These are phyloP conservation scores for Dione vanillae DNA, from an alignment of 2,888 invertebrate genomes.

Conservation along the genomic window DNA sequence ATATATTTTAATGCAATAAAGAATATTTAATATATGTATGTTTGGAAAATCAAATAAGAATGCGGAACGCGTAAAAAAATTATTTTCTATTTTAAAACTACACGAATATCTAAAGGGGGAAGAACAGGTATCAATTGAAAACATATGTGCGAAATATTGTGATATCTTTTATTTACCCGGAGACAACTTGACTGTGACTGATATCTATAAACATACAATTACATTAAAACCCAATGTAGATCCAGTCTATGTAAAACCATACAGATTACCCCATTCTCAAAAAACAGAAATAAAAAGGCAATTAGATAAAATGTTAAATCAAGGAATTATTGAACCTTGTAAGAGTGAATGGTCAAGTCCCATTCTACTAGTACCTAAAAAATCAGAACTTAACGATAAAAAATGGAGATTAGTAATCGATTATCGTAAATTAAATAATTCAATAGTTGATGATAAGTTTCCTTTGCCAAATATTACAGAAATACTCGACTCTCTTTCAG, in stretches of 20 bases:
- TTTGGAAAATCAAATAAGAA: no score
- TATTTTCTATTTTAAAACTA: slow-evolving; percentile 40
- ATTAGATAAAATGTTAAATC: slow-evolving; percentile 32
- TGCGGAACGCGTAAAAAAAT: slow-evolving; percentile 42
- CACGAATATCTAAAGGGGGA: slow-evolving; percentile 34
- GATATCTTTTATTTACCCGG: no score
- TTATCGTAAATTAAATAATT: slow-evolving; percentile 36
- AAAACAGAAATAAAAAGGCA: slow-evolving; percentile 31
- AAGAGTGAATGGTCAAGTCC: no score
- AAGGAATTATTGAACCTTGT: no score
- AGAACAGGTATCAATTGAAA: no score
- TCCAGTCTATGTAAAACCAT: slow-evolving; percentile 16
- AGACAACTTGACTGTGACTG: slow-evolving; percentile 31
- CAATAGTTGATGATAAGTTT: slow-evolving; percentile 35
- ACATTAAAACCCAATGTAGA: slow-evolving; percentile 27
- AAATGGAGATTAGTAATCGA: no score
- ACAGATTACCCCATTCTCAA: slow-evolving; percentile 20
- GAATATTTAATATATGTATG: no score
- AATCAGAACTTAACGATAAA: no score
- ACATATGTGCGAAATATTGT: no score
- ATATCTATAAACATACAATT: slow-evolving; percentile 31
- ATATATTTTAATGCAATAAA: no score
- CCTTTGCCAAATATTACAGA: no score
- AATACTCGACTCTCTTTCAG: slow-evolving; percentile 38
- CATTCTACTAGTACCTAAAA: no score